phyloP scores from a whole-genome alignment of 92 coral and sea anemone species.

The Montipora capitata region DNA sequence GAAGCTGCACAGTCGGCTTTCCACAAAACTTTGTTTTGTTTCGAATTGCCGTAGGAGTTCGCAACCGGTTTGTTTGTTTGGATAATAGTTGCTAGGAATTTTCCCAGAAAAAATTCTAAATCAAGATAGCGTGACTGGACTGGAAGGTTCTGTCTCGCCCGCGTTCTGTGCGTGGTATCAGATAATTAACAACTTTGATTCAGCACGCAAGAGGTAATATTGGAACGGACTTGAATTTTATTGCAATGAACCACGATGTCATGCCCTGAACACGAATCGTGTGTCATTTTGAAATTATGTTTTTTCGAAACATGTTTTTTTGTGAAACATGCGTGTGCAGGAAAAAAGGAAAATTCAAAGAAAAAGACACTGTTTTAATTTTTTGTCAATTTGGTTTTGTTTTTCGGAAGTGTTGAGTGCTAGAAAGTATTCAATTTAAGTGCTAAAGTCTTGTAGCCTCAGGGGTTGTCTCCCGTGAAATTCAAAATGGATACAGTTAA shows the following conservation, averaged over 20 bases:
- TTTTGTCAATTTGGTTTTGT: background rate
- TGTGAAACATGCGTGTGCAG: background rate
- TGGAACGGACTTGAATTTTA: background rate
- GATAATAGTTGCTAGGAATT: constrained; percentile 9
- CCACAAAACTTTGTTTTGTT: background rate
- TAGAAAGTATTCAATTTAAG: background rate
- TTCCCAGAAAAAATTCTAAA: background rate
- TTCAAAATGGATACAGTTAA: constrained; percentile 21
- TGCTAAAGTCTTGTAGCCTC: constrained; percentile 37
- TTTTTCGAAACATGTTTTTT: background rate
- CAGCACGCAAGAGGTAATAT: constrained; percentile 41
- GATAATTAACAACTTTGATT: constrained; percentile 1
- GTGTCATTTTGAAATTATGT: background rate
- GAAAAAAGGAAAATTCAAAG: background rate
- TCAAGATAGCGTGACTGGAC: constrained; percentile 35
- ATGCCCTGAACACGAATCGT: constrained; percentile 2
- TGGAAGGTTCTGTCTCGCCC: constrained; percentile 38
- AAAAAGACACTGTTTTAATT: background rate
- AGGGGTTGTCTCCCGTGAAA: constrained; percentile 20
- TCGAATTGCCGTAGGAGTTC: background rate
- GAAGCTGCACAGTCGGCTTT: background rate
- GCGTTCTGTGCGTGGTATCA: constrained; percentile 13
- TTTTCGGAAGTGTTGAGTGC: constrained; percentile 13
- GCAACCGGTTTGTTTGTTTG: background rate
- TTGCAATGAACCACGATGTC: constrained; percentile 6